Evolutionary conservation across 2,113 vertebrate species (phyloP).

Genomic region (Brachyhypopomus gauderio): DNA sequence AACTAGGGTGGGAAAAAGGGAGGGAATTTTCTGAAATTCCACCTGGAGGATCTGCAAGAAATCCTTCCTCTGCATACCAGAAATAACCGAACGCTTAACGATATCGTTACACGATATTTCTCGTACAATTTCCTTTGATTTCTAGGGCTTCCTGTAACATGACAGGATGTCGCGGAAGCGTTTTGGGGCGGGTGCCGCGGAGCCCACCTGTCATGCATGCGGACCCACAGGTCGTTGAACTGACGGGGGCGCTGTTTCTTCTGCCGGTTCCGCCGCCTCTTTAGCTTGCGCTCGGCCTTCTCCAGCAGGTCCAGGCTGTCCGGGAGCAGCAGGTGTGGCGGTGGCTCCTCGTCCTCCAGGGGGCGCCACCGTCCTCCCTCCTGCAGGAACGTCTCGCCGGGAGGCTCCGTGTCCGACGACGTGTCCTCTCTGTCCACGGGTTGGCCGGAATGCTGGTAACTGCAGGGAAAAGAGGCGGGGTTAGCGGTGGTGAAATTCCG

Average conservation of each 20-base stretch:
- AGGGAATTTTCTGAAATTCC: slow-evolving; percentile 25
- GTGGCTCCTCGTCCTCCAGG: slow-evolving; percentile 68
- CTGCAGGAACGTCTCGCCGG: slow-evolving; percentile 69
- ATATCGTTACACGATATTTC: neutral
- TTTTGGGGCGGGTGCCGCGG: too few species aligned
- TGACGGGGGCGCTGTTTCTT: slow-evolving; percentile 77
- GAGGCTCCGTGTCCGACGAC: slow-evolving; percentile 33
- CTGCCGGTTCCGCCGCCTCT: slow-evolving; percentile 74
- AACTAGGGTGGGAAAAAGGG: neutral
- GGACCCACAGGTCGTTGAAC: slow-evolving; percentile 85
- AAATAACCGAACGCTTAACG: neutral
- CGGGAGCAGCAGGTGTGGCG: slow-evolving; percentile 67
- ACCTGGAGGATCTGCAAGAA: neutral
- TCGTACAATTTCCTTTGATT: neutral
- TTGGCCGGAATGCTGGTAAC: slow-evolving; percentile 35
- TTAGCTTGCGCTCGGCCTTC: slow-evolving; percentile 74
- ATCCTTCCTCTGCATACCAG: neutral
- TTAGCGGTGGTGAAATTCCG: neutral
- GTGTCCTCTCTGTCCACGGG: slow-evolving; percentile 10
- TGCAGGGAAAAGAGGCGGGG: slow-evolving; percentile 11
- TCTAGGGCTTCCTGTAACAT: too few species aligned
- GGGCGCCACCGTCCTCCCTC: slow-evolving; percentile 62
- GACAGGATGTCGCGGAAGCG: too few species aligned
- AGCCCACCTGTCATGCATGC: slow-evolving; percentile 81
- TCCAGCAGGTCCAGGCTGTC: slow-evolving; percentile 71